Conservation (phyloP, 2,113 vertebrate species). For the Helogale parvula region DNA sequence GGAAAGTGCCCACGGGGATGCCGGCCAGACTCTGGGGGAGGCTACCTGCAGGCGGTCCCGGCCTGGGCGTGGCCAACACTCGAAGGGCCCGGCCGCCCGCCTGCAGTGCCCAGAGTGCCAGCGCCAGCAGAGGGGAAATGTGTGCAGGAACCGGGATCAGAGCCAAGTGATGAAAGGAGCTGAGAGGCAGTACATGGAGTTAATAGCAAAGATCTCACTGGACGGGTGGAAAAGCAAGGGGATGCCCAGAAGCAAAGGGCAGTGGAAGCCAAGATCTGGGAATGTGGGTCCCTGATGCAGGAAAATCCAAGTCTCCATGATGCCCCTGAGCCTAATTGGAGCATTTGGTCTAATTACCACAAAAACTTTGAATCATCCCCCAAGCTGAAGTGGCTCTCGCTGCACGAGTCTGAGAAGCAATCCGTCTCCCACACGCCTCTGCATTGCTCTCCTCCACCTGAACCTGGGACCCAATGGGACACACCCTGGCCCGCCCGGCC, state of each 20-base stretch:
- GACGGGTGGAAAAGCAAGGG: background rate
- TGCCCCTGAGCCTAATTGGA: background rate
- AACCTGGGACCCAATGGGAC: too few species aligned
- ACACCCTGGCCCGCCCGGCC: too few species aligned
- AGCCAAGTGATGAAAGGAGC: background rate
- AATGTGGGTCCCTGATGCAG: too few species aligned
- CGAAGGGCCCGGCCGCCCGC: fast-evolving
- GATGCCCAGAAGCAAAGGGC: background rate
- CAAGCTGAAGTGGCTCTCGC: background rate
- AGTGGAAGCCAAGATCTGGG: background rate
- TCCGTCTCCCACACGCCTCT: background rate
- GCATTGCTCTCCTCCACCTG: background rate
- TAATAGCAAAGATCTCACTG: background rate
- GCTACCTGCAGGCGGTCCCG: background rate
- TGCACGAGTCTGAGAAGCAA: background rate
- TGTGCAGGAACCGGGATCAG: background rate
- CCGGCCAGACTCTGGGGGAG: background rate
- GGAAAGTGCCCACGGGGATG: too few species aligned
- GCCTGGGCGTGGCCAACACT: background rate
- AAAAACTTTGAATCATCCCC: background rate
- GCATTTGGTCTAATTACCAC: background rate
- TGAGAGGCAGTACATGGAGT: too few species aligned
- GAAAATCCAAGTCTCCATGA: background rate
- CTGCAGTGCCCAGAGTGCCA: background rate
- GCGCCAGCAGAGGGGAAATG: background rate